Evolutionary conservation across 1,140 invertebrate genomes (phyloP), one percentile per base, ranked within the genome.

Genomic region (Plectus sambesii): DNA sequence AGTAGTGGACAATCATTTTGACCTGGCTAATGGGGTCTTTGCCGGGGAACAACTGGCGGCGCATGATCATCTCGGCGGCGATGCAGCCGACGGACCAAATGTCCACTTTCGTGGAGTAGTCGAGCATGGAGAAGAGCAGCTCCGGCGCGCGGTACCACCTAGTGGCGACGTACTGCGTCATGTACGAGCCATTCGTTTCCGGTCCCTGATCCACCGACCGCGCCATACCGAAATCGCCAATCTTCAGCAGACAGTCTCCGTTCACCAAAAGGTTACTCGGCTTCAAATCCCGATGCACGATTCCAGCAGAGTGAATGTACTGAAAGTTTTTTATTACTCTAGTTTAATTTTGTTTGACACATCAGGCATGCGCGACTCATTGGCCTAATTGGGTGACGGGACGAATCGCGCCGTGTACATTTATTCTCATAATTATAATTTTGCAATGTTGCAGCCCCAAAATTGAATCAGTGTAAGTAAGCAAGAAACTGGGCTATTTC

Each of bases 21-120:
- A 60, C 62, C 43, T 60, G 58, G 35, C 47, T 62, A 17, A 42
- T 47, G 4, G 55, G 90, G 79, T 98, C 90, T 57, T 83, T 84
- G 53, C 93, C 93, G 19, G 92, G 92, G 74, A 99, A 99, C 24
- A 99, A 77, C 58, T 98, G 97, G 51, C 89, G 76, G 45, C 93
- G 74, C 33, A 88, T 84, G 1, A 97, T 77, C 30, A 98, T 78
- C 72, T 97, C 93, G 6, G 88, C 92, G 68, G 97, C 94, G 63
- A 97, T 98, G 70, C 92, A 97, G 5, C 92, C 93, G 24, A 96
- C 89, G 30, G 87, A 90, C 92, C 92, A 98, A n/a, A 97, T 85
- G 70, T 97, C 92, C 26, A 98, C 87, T 69, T 3, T 60, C 36
- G 59, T 62, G 39, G 55, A 59, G 36, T 60, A 60, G 85, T 93